Evolutionary conservation across 2,888 invertebrate species (phyloP), one percentile per base, ranked within the genome.

Genomic region (Acrocyrtus sp.): DNA sequence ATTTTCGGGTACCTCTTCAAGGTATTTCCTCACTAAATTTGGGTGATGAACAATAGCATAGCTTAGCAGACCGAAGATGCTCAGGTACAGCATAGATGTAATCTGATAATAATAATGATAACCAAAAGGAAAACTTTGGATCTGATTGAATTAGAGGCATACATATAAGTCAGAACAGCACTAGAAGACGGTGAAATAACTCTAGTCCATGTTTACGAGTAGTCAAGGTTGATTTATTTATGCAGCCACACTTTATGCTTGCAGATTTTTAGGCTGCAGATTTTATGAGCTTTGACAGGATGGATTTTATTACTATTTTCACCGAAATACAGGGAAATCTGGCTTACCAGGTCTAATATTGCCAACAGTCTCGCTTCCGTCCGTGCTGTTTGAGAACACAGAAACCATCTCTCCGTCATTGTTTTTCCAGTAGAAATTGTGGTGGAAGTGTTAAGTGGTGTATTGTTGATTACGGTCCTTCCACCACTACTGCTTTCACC

Each of bases 1-100:
- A 34, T 78, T 77, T 21, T 79, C 78, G 22, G 78, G 77, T n/a
- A 80, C 75, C 29, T 75, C 75, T 1, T 77, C 73, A 17, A 78
- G 69, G 72, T 75, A 77, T 45, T 65, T 51, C 45, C 74, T 43
- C 22, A 81, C 69, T 4, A 80, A 51, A 39, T 75, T 51, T n/a
- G 74, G 75, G 43, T 78, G 66, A 17, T 69, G 58, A 5, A 72
- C 45, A 15, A 79, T 50, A 8, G 67, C 74, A 45, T 70, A 72
- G 1, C 62, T 65, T 34, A 80, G 69, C 51, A 75, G 72, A 19
- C 74, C 66, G 54, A 75, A 68, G 6, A 78, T 21, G 19, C 73
- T 74, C 61, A 80, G 67, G 51, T 68, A 74, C 54, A 45, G 27
- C n/a, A 63, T 50, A n/a, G 74, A 74, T 12, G 60, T 39, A 54